Conservation (phyloP, 1,140 invertebrate species). For the Sitobion miscanthi region DNA sequence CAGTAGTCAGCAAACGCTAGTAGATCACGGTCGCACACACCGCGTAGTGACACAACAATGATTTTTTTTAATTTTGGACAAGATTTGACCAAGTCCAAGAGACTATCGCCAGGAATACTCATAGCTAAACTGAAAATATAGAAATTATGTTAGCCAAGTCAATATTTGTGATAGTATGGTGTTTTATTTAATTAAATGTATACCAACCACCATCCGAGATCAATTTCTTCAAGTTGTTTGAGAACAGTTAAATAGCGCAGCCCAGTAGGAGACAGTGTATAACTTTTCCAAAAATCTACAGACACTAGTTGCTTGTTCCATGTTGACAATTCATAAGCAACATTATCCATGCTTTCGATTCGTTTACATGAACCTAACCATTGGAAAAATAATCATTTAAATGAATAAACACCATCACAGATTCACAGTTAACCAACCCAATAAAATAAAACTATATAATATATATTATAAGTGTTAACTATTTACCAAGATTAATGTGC, state of each 20-base stretch:
- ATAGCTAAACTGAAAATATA: slow-evolving; percentile 63
- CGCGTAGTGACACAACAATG: slow-evolving; percentile 78
- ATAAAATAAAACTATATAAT: neutral
- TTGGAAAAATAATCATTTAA: neutral
- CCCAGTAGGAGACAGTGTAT: slow-evolving; percentile 74
- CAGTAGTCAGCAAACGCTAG: slow-evolving; percentile 72
- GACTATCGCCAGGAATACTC: slow-evolving; percentile 65
- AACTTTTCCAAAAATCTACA: slow-evolving; percentile 86
- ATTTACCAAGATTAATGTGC: slow-evolving; percentile 75
- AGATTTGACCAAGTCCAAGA: slow-evolving; percentile 65
- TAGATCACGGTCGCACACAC: slow-evolving; percentile 78
- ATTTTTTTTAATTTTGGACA: slow-evolving; percentile 76
- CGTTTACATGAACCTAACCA: slow-evolving; percentile 65
- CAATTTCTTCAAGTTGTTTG: slow-evolving; percentile 77
- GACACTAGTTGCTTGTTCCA: slow-evolving; percentile 74
- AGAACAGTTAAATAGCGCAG: slow-evolving; percentile 74
- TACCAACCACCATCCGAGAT: slow-evolving; percentile 89
- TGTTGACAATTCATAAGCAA: slow-evolving; percentile 70
- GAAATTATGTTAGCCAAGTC: neutral
- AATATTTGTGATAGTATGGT: neutral
- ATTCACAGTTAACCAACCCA: neutral
- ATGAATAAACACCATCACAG: too few relatives aligned
- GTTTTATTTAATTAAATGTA: slow-evolving; percentile 37
- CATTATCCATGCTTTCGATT: slow-evolving; percentile 72
- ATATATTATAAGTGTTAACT: slow-evolving; percentile 58